Conservation (phyloP, 30 jellyfish, hydroid and myxozoan species). For the Turritopsis rubra region DNA sequence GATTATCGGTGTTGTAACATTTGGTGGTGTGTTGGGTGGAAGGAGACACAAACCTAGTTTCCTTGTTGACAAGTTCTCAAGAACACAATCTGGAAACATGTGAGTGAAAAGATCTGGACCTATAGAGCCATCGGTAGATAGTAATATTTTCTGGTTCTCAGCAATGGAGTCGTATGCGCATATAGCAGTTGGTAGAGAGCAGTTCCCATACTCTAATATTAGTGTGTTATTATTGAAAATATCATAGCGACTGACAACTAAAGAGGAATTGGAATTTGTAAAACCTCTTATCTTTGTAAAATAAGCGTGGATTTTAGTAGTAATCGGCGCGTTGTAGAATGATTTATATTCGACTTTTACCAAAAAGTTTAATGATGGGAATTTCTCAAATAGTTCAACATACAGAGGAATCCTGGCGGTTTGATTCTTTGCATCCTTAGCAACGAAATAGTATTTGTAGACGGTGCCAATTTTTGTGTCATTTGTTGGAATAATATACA, state of each 20-base stretch:
- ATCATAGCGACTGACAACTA: conserved; percentile 1
- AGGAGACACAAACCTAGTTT: background rate
- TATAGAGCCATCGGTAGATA: conserved; percentile 2
- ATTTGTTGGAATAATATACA: conserved; percentile 11
- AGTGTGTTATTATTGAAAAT: conserved; percentile 2
- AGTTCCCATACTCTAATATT: conserved; percentile 1
- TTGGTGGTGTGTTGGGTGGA: conserved; percentile 19
- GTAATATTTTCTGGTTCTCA: background rate
- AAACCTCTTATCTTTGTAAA: background rate
- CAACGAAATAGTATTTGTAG: conserved; percentile 9
- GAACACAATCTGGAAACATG: conserved; percentile 25
- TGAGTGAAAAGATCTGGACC: conserved; percentile 6
- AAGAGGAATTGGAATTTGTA: background rate
- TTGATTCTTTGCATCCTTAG: conserved; percentile 17
- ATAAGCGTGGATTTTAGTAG: background rate
- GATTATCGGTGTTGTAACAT: background rate
- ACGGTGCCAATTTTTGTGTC: background rate
- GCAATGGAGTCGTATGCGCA: background rate
- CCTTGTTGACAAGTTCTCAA: background rate
- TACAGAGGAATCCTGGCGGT: conserved; percentile 21
- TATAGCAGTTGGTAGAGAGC: background rate
- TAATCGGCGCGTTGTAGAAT: background rate
- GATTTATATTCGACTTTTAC: background rate
- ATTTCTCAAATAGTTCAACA: conserved; percentile 18
- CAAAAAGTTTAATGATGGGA: conserved; percentile 8